Evolutionary conservation across 1,140 invertebrate genomes (phyloP).

Genomic region (Drusus annulatus): DNA sequence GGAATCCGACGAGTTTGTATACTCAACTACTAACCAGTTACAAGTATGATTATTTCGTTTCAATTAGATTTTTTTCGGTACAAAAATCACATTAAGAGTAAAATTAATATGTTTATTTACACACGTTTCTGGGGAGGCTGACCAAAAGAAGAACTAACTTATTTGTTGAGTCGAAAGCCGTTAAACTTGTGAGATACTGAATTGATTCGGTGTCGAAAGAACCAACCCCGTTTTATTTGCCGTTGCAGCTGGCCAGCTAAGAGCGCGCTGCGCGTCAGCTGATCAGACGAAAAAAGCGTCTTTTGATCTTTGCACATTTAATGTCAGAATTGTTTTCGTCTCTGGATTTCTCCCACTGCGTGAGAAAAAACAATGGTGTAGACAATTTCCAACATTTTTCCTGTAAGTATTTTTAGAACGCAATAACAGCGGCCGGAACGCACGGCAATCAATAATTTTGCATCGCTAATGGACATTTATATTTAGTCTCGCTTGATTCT

Average conservation of each 20-base stretch:
- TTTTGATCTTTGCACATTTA: slow-evolving; percentile 21
- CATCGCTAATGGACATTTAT: slow-evolving; percentile 60
- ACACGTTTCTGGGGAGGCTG: no score
- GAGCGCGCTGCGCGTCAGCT: not conserved
- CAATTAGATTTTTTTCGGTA: no score
- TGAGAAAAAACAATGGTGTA: slow-evolving; percentile 72
- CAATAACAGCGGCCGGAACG: slow-evolving; percentile 66
- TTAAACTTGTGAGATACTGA: no score
- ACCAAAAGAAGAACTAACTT: no score
- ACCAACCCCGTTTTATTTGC: not conserved
- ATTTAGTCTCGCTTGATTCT: slow-evolving; percentile 15
- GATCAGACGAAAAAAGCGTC: not conserved
- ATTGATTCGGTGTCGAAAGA: not conserved
- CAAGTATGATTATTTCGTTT: no score
- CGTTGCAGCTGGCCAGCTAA: not conserved
- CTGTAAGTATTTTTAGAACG: slow-evolving; percentile 73
- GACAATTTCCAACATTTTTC: slow-evolving; percentile 70
- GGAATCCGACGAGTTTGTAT: no score
- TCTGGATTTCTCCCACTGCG: slow-evolving; percentile 44
- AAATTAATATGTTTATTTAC: no score
- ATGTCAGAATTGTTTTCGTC: slow-evolving; percentile 49
- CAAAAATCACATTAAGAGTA: no score
- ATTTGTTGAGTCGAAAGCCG: no score
- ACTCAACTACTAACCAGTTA: no score
- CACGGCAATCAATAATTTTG: slow-evolving; percentile 62